Base-by-base conservation (phyloP, 2,888 invertebrate genomes). In the Ecliptopera silaceata region DNA sequence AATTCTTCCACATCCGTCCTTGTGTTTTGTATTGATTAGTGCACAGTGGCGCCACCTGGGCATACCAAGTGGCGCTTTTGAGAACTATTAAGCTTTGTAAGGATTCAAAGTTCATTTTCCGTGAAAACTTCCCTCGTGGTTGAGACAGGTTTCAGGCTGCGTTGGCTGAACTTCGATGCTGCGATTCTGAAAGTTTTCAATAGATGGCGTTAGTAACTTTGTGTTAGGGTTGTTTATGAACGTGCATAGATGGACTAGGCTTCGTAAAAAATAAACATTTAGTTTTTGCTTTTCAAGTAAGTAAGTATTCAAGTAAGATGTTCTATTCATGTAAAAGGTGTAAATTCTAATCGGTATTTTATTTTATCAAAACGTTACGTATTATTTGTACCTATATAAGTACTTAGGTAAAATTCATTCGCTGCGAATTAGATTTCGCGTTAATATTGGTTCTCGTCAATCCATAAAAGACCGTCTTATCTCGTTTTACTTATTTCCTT, bases 11-110 rank as follows among this genome's bases (percentile, higher is more conserved):
- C 22, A 29, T 18, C 20, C 44, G 11, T 8, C 29, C 50, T 38
- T 59, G 50, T 41, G 41, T 54, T 54, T 49, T 2, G 56, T 64
- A 49, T 41, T 34, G 41, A 51, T 48, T 44, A 26, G 18, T 8
- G 20, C 18, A 26, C 41, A 41, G 50, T 38, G 38, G 60, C 64
- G 72, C 67, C 70, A 71, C 66, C 73, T 74, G 45, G 22, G 6
- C 17, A 36, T 17, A 11, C n/a, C n/a, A n/a, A n/a, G n/a, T n/a
- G n/a, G n/a, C n/a, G n/a, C 32, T 49, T 39, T 13, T 0, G 31
- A 13, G 46, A 59, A 59, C 50, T 38, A 6, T n/a, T 11, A 36
- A 38, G 36, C 38, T 59, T 17, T 29, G 49, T 20, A 41, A 58
- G 29, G 53, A 34, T 58, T 46, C 36, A 29, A 45, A 48, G 42